These are phyloP conservation scores for Melolontha melolontha DNA, from an alignment of 2,888 invertebrate species.

Conservation along the genomic window DNA sequence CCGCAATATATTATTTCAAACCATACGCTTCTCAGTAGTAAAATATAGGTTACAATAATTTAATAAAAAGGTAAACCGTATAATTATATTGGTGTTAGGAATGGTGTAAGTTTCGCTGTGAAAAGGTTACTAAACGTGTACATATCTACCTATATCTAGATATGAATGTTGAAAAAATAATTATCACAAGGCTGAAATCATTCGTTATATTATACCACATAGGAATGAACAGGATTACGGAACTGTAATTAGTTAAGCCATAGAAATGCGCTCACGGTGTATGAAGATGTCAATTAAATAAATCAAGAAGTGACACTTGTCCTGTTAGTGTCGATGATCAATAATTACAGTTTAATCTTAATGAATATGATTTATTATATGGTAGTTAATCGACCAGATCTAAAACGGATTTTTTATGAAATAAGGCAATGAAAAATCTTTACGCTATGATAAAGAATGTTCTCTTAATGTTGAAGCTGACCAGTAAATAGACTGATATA, in stretches of 20 bases:
- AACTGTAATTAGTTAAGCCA: conserved; percentile 15
- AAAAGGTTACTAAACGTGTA: conserved; percentile 24
- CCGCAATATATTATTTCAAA: conserved; percentile 8
- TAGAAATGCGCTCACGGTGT: conserved; percentile 4
- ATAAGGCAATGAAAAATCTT: no score
- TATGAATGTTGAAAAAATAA: conserved; percentile 6
- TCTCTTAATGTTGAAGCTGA: no score
- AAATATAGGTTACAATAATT: conserved; percentile 15
- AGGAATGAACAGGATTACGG: conserved; percentile 10
- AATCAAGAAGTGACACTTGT: neutral
- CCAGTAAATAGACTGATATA: no score
- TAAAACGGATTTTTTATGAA: no score
- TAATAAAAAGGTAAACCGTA: conserved; percentile 22
- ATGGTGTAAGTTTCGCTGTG: neutral
- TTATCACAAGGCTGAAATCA: neutral
- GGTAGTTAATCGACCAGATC: no score
- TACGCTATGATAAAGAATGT: no score
- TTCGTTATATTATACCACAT: no score
- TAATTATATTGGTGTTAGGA: conserved; percentile 15
- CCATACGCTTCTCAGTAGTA: neutral
- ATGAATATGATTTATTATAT: no score
- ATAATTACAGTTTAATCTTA: no score
- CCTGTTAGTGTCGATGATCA: no score
- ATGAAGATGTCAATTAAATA: conserved; percentile 13
- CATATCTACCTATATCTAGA: conserved; percentile 1